Evolutionary conservation across 2,113 vertebrate genomes (phyloP).

Genomic region (Phylloscopus trochilus): DNA sequence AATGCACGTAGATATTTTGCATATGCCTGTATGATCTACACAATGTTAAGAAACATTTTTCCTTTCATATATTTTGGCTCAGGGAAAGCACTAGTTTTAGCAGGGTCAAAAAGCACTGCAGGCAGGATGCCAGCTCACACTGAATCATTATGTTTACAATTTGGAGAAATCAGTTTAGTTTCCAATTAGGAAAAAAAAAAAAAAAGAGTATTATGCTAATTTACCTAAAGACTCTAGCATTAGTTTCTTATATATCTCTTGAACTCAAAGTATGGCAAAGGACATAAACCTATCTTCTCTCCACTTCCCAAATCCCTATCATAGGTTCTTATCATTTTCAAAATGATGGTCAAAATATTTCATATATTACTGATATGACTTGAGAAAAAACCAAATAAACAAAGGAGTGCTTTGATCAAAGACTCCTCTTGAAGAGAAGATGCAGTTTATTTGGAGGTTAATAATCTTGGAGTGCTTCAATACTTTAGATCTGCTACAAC

Average conservation of each 20-base stretch:
- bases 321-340: neutral
- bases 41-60: neutral
- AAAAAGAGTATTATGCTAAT: neutral
- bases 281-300: neutral
- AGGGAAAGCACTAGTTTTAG: slow-evolving; percentile 38
- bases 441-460: slow-evolving; percentile 50
- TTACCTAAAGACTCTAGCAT: neutral
- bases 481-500: slow-evolving; percentile 28
- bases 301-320: neutral
- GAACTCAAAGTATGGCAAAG: neutral
- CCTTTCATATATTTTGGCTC: slow-evolving; percentile 5
- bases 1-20: neutral
- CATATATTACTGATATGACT: neutral
- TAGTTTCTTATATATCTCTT: neutral
- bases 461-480: slow-evolving; percentile 25
- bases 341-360: slow-evolving; percentile 20
- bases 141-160: neutral
- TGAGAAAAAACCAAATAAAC: neutral
- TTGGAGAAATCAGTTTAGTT: neutral
- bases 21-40: neutral
- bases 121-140: neutral
- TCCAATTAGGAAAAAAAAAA: neutral
- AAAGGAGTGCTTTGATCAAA: slow-evolving; percentile 53
- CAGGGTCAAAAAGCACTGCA: neutral
- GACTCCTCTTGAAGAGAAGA: neutral